Percentiles rank a stretch among this genome's conserved stretches.
Conservation (phyloP, 2,113 vertebrate species). For the Chrysochloris asiatica region DNA sequence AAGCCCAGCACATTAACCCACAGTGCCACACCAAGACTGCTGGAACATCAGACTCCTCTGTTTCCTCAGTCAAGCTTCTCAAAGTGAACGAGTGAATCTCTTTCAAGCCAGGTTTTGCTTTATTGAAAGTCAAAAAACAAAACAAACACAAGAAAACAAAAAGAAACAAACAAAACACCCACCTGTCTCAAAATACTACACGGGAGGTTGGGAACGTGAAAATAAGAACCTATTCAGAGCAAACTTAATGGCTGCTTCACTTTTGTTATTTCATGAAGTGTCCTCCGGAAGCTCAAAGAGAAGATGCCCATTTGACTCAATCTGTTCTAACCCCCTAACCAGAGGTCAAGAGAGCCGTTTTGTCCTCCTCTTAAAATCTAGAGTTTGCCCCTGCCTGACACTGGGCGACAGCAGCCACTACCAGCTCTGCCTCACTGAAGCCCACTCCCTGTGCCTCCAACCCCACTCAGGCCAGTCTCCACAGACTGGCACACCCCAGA, state of each 20-base stretch:
- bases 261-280: not conserved
- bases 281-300: not conserved
- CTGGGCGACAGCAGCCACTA: not conserved
- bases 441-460: not conserved
- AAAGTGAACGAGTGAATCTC: not conserved
- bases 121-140: not conserved
- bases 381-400: not conserved
- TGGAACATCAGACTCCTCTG: not conserved
- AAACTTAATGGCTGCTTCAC: not conserved
- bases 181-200: not conserved
- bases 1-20: too few relatives aligned
- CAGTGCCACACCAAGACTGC: too few relatives aligned
- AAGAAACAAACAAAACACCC: too few relatives aligned
- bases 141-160: too few relatives aligned
- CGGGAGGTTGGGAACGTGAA: not conserved
- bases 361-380: not conserved
- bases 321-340: not conserved
- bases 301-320: not conserved
- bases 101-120: not conserved
- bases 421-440: not conserved
- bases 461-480: not conserved
- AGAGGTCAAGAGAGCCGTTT: not conserved
- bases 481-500: not conserved
- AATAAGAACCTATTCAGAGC: not conserved
- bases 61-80: not conserved